A percentile compares a stretch with the other conserved stretches of the same genome.
These are phyloP conservation scores for Spilogale gracilis DNA, from an alignment of 2,113 vertebrate genomes.

Conservation along the genomic window DNA sequence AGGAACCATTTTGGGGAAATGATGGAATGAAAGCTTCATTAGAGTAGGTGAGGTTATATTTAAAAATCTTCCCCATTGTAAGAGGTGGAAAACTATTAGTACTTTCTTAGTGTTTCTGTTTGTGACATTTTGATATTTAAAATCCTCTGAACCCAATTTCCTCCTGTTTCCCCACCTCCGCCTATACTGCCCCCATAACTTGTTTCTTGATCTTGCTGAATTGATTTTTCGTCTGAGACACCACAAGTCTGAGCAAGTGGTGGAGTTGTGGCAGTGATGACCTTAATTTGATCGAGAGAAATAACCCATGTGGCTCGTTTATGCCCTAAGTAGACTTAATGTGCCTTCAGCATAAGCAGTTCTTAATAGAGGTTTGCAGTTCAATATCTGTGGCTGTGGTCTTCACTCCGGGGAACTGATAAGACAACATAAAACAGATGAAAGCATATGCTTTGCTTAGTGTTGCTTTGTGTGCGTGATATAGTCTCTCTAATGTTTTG, in stretches of 20 bases:
- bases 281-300: background rate
- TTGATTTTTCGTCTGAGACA: background rate
- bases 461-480: background rate
- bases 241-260: background rate
- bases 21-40: background rate
- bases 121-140: background rate
- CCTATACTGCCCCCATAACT: background rate
- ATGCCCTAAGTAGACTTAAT: background rate
- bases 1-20: background rate
- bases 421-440: background rate
- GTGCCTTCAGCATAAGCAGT: background rate
- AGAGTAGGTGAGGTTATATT: background rate
- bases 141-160: background rate
- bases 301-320: background rate
- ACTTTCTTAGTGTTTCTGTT: background rate
- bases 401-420: background rate
- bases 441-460: background rate
- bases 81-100: background rate
- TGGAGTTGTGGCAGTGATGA: background rate
- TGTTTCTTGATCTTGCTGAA: background rate
- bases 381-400: background rate
- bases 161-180: background rate
- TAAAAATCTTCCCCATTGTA: background rate
- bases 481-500: background rate
- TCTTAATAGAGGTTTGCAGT: background rate